These are phyloP conservation scores for Brachynemurus nebulosus DNA, from an alignment of 2,888 invertebrate genomes.

Conservation along the genomic window DNA sequence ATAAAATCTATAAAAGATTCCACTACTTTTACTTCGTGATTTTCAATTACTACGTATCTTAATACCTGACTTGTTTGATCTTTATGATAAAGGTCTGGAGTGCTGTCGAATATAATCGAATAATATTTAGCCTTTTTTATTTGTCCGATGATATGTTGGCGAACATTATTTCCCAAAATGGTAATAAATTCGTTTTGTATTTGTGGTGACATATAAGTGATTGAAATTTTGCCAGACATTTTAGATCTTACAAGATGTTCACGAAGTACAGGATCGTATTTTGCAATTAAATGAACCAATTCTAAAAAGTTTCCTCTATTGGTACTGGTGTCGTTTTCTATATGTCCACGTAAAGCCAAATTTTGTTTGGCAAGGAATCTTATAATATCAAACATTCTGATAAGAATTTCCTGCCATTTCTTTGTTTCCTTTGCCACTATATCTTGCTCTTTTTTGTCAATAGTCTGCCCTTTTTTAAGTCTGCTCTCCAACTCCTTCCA, in stretches of 20 bases:
- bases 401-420: constrained; percentile 13
- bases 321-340: constrained; percentile 10
- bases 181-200: constrained; percentile 14
- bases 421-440: constrained; percentile 12
- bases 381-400: too few relatives aligned
- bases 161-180: constrained; percentile 11
- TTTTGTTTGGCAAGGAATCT: constrained; percentile 16
- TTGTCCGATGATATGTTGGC: constrained; percentile 6
- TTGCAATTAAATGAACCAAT: constrained; percentile 13
- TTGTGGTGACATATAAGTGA: constrained; percentile 14
- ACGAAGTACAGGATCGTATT: constrained; percentile 15
- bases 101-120: constrained; percentile 11
- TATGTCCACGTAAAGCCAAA: constrained; percentile 14
- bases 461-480: constrained; percentile 10
- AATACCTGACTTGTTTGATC: constrained; percentile 19
- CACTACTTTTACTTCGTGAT: constrained; percentile 15
- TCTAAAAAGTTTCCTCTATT: constrained; percentile 15
- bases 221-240: constrained; percentile 4
- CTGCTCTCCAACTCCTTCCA: constrained; percentile 17
- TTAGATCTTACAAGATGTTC: constrained; percentile 14
- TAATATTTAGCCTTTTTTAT: constrained; percentile 10
- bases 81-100: constrained; percentile 12
- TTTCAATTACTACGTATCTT: constrained; percentile 18
- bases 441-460: constrained; percentile 16
- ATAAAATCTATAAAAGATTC: constrained; percentile 20